Base-by-base conservation (phyloP, 2,888 invertebrate genomes). In the Sphaerolaimus hirsutus region DNA sequence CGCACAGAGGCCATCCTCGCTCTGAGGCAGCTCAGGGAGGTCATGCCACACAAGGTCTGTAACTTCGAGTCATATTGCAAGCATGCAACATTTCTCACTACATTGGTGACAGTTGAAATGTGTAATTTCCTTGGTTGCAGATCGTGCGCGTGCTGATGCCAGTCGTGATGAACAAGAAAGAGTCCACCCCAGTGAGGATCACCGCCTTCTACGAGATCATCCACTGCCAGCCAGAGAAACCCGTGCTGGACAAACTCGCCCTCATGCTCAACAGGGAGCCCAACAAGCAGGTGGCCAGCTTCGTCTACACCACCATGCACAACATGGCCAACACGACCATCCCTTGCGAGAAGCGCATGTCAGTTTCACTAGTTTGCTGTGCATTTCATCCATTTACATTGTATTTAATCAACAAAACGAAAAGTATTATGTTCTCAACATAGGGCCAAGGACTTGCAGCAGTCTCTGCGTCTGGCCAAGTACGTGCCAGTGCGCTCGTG, bases 131-230 rank as follows among this genome's bases (percentile, higher is more conserved):
- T 21, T 14, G n/a, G 17, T 4, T 40, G 5, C 42, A 57, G 55
- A 52, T 59, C 47, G 54, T 52, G 45, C 46, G 49, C 43, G 47
- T 60, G 40, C 43, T 59, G 32, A 48, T 60, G 51, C 59, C 59
- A 44, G 45, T 59, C 49, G 56, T 52, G 52, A 48, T 51, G 50
- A 53, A 55, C 53, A 49, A 43, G 19, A 48, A 46, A 23, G 55
- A 60, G 45, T 48, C 48, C 42, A 52, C 53, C 43, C 55, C 55
- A 41, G 41, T 60, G 46, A 52, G 60, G 25, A 54, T 56, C 48
- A 49, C 53, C 24, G 55, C 58, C 45, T 47, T 56, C 48, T 50
- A 53, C 48, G 51, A 55, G 49, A 41, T 60, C 46, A 41, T 58
- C 43, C 46, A 50, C 42, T 53, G 55, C 43, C 48, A 49, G 44